Evolutionary conservation across 2,797 vertebrate species (phyloP), one percentile per base, ranked within the genome.

Genomic region (Poeciliopsis presidionis): DNA sequence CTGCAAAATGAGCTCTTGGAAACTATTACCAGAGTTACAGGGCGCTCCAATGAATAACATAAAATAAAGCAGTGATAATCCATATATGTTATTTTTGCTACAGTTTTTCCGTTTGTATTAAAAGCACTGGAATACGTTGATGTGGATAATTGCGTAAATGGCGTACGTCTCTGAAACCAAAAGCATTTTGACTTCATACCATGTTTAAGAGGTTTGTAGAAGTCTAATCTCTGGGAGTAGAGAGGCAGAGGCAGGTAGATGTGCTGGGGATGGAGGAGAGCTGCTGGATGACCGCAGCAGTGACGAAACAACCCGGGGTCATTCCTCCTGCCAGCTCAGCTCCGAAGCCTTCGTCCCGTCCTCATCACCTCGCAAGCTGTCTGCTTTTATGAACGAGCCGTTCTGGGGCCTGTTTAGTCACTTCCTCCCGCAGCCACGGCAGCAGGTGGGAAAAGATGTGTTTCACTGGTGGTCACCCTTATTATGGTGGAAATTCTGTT

Each of bases 381-480:
- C 82, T 80, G 59, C 89, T 91, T 90, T 81, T 41, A 61, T 28
- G 77, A 84, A 45, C 13, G 25, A 70, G 28, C 41, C 74, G 77
- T 47, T 85, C 76, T 73, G 78, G 85, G 83, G 80, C 81, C 79
- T 70, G 79, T 84, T 88, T 25, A 81, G 89, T 76, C 84, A 91
- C 90, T 91, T 91, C 94, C 87, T 80, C 84, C 89, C 81, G 72
- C 77, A 63, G 83, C 84, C 63, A 76, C 88, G 59, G 36, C 73
- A 92, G 91, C 93, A 95, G 93, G 94, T 94, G 92, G 90, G 87
- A 78, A 84, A 77, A 77, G 82, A 39, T 76, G 83, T 79, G 65
- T 28, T 28, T 72, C 7, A n/a, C 36, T 76, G 86, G 81, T 91
- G 84, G 86, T 79, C 74, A 36, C 61, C 61, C 53, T 45, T 71